A percentile compares a stretch with the other conserved stretches of the same genome.
Evolutionary conservation across 2,113 vertebrate species (phyloP).

Genomic region (Pelecanoides urinatrix): DNA sequence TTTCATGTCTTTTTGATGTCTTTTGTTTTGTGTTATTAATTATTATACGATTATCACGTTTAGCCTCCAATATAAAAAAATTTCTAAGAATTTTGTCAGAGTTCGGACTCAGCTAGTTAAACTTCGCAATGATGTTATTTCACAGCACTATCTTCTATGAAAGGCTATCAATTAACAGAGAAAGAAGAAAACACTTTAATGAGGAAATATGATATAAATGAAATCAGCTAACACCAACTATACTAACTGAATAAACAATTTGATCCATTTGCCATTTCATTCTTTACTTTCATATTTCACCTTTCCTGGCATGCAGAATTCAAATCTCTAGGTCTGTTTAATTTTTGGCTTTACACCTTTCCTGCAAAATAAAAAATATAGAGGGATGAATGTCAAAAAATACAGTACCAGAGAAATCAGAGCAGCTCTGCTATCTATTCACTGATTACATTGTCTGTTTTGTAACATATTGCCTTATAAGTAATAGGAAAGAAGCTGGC

Average conservation of each 20-base stretch:
- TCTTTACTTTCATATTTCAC: not conserved
- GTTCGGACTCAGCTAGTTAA: not conserved
- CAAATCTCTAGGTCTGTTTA: not conserved
- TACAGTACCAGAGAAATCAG: not conserved
- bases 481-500: not conserved
- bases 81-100: not conserved
- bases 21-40: not conserved
- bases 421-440: not conserved
- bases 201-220: not conserved
- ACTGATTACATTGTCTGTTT: not conserved
- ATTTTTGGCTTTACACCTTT: not conserved
- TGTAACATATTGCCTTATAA: not conserved
- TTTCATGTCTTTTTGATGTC: not conserved
- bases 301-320: not conserved
- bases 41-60: not conserved
- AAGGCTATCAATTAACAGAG: not conserved
- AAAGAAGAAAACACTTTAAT: not conserved
- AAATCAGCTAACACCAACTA: not conserved
- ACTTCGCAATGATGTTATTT: not conserved
- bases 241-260: not conserved
- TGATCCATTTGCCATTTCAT: not conserved
- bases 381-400: not conserved
- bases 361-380: not conserved
- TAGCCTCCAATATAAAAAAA: not conserved
- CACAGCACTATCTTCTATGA: not conserved